Conservation (phyloP, 2,888 invertebrate genomes). For the Geophilus truncorum region DNA sequence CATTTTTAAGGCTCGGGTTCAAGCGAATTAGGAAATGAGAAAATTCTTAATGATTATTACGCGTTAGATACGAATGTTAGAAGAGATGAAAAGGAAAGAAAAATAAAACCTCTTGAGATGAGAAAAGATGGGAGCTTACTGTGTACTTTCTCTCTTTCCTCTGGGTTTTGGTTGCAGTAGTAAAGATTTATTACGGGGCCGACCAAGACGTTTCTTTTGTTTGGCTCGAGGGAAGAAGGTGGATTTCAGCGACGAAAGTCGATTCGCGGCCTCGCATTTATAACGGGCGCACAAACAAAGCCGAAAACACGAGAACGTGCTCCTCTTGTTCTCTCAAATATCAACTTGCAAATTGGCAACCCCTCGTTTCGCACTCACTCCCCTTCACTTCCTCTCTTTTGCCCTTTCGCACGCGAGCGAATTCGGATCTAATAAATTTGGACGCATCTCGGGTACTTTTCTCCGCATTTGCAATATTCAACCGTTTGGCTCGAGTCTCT, state of each 20-base stretch:
- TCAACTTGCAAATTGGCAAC: constrained; percentile 20
- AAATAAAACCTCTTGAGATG: not conserved
- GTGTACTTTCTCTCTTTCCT: not conserved
- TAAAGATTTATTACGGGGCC: constrained; percentile 9
- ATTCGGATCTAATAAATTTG: constrained; percentile 20
- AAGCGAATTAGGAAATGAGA: too few species aligned
- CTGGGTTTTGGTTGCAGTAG: not conserved
- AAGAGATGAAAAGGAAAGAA: not conserved
- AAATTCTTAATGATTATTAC: too few species aligned
- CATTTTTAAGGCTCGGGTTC: too few species aligned
- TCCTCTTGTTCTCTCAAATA: constrained; percentile 4
- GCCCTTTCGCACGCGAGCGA: constrained; percentile 12
- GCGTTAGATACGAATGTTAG: not conserved
- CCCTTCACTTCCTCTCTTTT: constrained; percentile 7
- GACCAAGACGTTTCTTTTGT: constrained; percentile 6
- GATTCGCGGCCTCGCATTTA: constrained; percentile 6
- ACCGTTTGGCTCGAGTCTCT: constrained; percentile 20
- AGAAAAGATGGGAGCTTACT: not conserved
- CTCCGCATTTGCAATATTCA: constrained; percentile 20
- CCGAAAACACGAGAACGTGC: not conserved
- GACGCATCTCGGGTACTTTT: constrained; percentile 15
- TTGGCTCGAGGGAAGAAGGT: constrained; percentile 4
- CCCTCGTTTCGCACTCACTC: constrained; percentile 5
- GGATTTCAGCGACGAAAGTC: constrained; percentile 13
- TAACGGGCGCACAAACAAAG: not conserved